Evolutionary conservation across 2,797 vertebrate species (phyloP).

Genomic region (Myoxocephalus aenaeus): DNA sequence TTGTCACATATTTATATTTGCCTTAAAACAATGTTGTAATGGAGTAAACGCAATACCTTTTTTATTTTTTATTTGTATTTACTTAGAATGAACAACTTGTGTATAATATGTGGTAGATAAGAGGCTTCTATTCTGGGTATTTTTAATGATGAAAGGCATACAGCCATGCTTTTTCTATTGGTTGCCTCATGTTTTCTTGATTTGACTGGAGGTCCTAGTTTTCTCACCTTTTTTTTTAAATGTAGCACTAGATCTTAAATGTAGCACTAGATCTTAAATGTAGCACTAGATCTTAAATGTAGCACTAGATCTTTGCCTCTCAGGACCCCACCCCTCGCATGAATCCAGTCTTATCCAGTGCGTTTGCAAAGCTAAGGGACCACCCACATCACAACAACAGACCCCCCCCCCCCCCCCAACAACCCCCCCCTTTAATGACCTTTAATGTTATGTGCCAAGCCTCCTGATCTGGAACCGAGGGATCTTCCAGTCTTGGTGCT

Average conservation of each 20-base stretch:
- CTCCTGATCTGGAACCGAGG: slow-evolving; percentile 60
- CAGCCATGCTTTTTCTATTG: background rate
- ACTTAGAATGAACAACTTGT: background rate
- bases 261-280: no score
- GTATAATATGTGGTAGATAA: background rate
- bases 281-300: background rate
- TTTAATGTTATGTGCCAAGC: slow-evolving; percentile 64
- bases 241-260: no score
- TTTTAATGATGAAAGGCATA: background rate
- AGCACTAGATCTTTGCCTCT: background rate
- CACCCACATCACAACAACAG: slow-evolving; percentile 54
- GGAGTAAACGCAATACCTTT: background rate
- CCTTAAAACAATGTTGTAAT: background rate
- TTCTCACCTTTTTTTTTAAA: slow-evolving; percentile 21
- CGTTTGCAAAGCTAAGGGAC: slow-evolving; percentile 49
- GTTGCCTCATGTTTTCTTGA: background rate
- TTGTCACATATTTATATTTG: background rate
- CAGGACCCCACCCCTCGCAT: slow-evolving; percentile 30
- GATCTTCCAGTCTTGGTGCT: slow-evolving; percentile 58
- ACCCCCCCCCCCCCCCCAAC: background rate
- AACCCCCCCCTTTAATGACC: slow-evolving; percentile 53
- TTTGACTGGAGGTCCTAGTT: background rate
- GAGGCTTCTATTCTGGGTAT: background rate
- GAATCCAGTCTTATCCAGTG: slow-evolving; percentile 20
- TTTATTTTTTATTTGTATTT: background rate